Evolutionary conservation across 2,797 vertebrate species (phyloP).

Genomic region (Chaetodon trifasciatus): DNA sequence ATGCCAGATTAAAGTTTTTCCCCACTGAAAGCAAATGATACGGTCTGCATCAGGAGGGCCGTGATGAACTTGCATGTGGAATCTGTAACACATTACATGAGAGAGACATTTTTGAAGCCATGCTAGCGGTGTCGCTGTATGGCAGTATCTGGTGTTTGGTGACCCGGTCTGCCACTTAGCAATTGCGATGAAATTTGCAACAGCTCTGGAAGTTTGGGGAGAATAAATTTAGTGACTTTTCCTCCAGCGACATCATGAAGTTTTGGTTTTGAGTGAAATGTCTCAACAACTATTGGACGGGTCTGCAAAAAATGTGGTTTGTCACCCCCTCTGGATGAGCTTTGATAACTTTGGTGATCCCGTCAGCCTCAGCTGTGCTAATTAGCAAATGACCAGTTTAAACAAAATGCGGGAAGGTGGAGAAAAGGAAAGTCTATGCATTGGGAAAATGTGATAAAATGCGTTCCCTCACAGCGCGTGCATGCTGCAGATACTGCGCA

Average conservation of each 20-base stretch:
- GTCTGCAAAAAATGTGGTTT: not conserved
- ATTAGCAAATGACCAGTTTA: not conserved
- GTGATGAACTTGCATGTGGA: slow-evolving; percentile 24
- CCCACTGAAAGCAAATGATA: slow-evolving; percentile 40
- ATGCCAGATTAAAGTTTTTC: slow-evolving; percentile 41
- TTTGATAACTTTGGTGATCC: no score
- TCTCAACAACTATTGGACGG: not conserved
- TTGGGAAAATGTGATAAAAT: not conserved
- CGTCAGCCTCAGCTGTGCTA: not conserved
- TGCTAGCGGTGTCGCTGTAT: no score
- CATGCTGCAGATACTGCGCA: not conserved
- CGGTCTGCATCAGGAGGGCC: slow-evolving; percentile 1
- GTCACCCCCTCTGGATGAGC: not conserved
- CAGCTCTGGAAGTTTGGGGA: no score
- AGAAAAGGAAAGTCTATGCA: not conserved
- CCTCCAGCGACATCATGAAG: not conserved
- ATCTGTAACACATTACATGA: slow-evolving; percentile 14
- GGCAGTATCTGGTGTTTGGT: not conserved
- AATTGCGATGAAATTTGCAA: no score
- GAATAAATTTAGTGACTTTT: no score
- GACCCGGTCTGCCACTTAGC: not conserved
- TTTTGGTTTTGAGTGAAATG: not conserved
- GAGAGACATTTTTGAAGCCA: not conserved
- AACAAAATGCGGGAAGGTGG: not conserved
- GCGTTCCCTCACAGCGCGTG: not conserved